A percentile compares a stretch with the other conserved stretches of the same genome.
phyloP scores from a whole-genome alignment of 2,797 vertebrate species.

The Varecia variegata region DNA sequence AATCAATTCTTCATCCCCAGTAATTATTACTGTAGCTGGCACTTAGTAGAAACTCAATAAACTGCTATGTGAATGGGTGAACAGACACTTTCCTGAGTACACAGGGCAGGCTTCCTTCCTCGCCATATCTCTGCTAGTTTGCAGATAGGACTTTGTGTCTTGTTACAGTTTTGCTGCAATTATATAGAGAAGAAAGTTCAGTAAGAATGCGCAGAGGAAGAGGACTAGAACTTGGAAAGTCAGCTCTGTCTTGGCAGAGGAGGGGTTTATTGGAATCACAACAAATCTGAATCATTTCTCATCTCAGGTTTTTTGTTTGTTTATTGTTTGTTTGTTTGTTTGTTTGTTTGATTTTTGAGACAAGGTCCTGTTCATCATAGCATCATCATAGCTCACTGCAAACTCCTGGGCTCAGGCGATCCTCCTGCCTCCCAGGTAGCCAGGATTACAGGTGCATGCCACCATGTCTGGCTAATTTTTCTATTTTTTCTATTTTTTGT shows the following conservation, averaged over 20 bases:
- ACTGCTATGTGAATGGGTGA: neutral
- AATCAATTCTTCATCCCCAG: neutral
- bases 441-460: neutral
- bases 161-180: neutral
- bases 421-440: neutral
- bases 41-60: neutral
- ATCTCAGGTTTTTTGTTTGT: neutral
- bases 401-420: neutral
- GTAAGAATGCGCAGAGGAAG: neutral
- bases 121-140: neutral
- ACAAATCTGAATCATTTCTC: neutral
- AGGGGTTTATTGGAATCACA: neutral
- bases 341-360: neutral
- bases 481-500: neutral
- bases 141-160: neutral
- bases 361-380: neutral
- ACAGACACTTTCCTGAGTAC: neutral
- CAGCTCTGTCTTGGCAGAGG: neutral
- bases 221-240: neutral
- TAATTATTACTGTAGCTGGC: neutral
- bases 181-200: neutral
- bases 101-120: neutral
- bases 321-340: neutral
- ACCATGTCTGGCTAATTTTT: neutral
- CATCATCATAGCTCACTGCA: neutral